phyloP scores from a whole-genome alignment of 2,888 invertebrate genomes.

The Norana najaformis region DNA sequence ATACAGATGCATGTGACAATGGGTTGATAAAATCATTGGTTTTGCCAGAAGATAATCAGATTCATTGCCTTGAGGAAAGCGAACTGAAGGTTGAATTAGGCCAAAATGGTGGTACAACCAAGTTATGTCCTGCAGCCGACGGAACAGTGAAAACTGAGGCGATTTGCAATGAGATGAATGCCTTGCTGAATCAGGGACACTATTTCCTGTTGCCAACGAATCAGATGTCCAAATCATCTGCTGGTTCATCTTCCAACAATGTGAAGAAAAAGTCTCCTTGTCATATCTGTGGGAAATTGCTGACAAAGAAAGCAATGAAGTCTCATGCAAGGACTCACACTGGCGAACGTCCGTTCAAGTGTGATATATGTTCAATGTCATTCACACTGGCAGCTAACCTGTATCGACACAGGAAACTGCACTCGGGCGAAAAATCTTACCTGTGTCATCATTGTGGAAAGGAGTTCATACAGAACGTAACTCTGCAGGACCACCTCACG shows the following conservation, averaged over 20 bases:
- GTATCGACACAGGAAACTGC: constrained; percentile 10
- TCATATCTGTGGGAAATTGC: not conserved
- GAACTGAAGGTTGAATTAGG: constrained; percentile 7
- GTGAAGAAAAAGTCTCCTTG: not conserved
- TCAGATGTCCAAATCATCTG: not conserved
- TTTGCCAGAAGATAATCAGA: not conserved
- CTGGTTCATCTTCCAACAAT: not conserved
- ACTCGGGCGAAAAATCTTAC: not conserved
- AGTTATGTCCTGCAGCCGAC: not conserved
- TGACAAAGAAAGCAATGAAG: constrained; percentile 19
- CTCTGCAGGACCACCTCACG: constrained; percentile 10
- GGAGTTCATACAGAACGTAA: constrained; percentile 17
- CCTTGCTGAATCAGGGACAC: not conserved
- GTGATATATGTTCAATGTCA: not conserved
- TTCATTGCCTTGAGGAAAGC: not conserved
- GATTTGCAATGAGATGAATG: not conserved
- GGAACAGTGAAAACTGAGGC: not conserved
- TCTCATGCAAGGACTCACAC: constrained; percentile 17
- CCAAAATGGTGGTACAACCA: not conserved
- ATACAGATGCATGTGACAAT: not conserved
- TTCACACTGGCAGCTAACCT: not conserved
- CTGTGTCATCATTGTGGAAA: constrained; percentile 9
- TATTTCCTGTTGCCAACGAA: not conserved
- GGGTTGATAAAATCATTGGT: not conserved
- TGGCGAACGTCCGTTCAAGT: constrained; percentile 17